A percentile compares a stretch with the other conserved stretches of the same genome.
phyloP scores from a whole-genome alignment of 1,140 invertebrate species.

The Zophobas atratus region DNA sequence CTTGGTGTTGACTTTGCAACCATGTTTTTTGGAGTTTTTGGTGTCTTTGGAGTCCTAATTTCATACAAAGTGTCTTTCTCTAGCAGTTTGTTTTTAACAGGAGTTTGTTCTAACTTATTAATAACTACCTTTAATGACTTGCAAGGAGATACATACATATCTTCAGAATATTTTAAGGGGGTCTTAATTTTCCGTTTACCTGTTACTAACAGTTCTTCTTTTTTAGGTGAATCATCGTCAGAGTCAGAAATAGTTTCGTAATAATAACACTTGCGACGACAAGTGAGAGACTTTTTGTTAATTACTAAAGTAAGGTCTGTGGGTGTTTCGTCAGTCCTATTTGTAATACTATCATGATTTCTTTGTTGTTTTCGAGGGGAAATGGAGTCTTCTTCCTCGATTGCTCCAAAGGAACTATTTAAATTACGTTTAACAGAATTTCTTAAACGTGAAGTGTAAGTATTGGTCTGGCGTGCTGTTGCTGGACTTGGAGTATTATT shows the following conservation, averaged over 20 bases:
- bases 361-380: neutral
- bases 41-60: conserved; percentile 15
- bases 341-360: neutral
- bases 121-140: neutral
- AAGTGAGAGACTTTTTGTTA: conserved; percentile 27
- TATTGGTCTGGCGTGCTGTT: neutral
- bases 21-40: conserved; percentile 12
- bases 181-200: conserved; percentile 28
- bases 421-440: conserved; percentile 37
- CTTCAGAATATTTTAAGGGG: conserved; percentile 8
- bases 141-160: neutral
- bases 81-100: conserved; percentile 11
- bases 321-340: too few species aligned
- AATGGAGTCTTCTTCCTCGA: neutral
- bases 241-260: conserved; percentile 31
- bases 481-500: neutral
- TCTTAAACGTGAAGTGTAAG: conserved; percentile 1
- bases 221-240: neutral
- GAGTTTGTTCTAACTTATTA: neutral
- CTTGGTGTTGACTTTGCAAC: conserved; percentile 16
- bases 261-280: conserved; percentile 19
- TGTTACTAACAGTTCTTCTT: conserved; percentile 1
- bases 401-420: conserved; percentile 25
- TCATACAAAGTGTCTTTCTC: conserved; percentile 13
- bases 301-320: conserved; percentile 16